Base-by-base conservation (phyloP, 2,113 vertebrate genomes). In the Eurystomus gularis region DNA sequence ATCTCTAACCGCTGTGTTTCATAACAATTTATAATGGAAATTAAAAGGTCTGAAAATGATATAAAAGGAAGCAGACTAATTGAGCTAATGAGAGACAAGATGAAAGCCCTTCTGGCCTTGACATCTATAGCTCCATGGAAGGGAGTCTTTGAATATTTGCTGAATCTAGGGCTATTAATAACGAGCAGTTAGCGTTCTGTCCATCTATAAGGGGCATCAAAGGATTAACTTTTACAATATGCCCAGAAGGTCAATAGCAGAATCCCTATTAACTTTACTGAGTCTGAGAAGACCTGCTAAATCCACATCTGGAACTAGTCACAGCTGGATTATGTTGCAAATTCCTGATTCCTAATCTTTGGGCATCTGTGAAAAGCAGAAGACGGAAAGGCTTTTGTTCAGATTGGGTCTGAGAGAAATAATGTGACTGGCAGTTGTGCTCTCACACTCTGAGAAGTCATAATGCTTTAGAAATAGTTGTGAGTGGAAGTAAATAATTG, bases 51-150 rank as follows among this genome's bases (percentile, higher is more conserved):
- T 98, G 82, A 81, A 96, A 97, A 90, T 82, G 8, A 91, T 84
- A 94, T 54, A 96, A 97, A 69, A 95, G 96, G 83, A 94, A 98
- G 68, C 44, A 93, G 52, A 87, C 82, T 96, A 93, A 96, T 96
- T 96, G 88, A 95, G 84, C 73, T 97, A 96, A 97, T 97, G 94
- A 97, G 68, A 94, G 69, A 26, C 71, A 94, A 89, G 84, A 94
- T 87, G 91, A 94, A 76, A 80, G 72, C 51, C 44, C 80, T 95
- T 11, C 60, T 92, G 92, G 76, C 46, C 92, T 86, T 88, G 68
- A 86, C 85, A 96, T 93, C 91, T 78, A 49, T 58, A 88, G 42
- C 55, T 86, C 16, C 33, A 16, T 39, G 68, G 70, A 83, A 82
- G 35, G 35, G 7, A 90, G 23, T 62, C 79, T 90, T 52, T 73